Evolutionary conservation across 2,113 vertebrate species (phyloP).

Genomic region (Notiomystis cincta): DNA sequence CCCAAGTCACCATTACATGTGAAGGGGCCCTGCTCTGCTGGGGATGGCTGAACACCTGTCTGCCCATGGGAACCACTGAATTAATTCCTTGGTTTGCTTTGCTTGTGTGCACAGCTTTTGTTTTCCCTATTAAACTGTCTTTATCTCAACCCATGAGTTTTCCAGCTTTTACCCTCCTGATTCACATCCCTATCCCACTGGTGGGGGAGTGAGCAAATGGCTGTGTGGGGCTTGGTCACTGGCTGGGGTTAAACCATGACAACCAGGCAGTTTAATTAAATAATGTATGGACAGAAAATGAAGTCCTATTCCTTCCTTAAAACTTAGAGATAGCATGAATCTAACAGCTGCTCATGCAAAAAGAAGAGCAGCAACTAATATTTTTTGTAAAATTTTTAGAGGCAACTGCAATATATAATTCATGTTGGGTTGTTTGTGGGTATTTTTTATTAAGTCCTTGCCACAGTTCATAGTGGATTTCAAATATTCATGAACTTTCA

Average conservation of each 20-base stretch:
- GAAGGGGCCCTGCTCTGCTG: background rate
- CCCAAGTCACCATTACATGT: rapidly evolving
- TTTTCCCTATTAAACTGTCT: background rate
- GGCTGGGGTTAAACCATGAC: background rate
- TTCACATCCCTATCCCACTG: background rate
- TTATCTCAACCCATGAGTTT: background rate
- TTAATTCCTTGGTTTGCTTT: background rate
- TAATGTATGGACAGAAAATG: background rate
- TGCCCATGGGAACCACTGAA: background rate
- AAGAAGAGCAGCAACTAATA: background rate
- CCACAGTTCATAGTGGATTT: background rate
- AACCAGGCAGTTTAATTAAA: background rate
- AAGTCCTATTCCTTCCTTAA: background rate
- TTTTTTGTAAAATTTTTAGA: background rate
- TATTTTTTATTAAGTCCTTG: background rate
- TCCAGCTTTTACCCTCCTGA: background rate
- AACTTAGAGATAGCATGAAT: background rate
- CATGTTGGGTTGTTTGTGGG: background rate
- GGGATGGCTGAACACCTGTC: background rate
- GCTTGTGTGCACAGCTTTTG: background rate
- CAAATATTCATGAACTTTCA: background rate
- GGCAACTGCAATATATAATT: background rate
- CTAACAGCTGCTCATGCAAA: background rate
- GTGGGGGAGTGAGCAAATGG: rapidly evolving
- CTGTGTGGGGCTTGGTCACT: rapidly evolving